Evolutionary conservation across 2,113 vertebrate species (phyloP), one percentile per base, ranked within the genome.

Genomic region (Notarius quadriscutis): DNA sequence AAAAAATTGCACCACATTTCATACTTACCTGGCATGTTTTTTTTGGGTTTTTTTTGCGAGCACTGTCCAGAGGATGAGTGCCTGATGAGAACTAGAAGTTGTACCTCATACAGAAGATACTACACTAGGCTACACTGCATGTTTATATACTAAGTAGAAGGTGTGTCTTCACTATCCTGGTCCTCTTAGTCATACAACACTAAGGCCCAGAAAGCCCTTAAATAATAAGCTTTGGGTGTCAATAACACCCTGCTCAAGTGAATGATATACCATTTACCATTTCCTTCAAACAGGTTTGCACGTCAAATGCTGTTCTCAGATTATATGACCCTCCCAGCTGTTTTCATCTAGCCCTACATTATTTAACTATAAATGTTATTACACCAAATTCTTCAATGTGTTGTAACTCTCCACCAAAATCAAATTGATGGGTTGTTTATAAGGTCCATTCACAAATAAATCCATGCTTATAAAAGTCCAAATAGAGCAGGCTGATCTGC

Each of bases 121-220:
- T 50, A 72, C 30, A 71, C 60, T 27, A 63, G 50, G 58, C 17
- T 63, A 41, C 20, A 2, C 55, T 71, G 60, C 25, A 57, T 48
- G 83, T n/a, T 88, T 90, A 88, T 90, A 90, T 90, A 90, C 60
- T 12, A 50, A 22, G 41, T 77, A 30, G 48, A 87, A 90, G 89
- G 89, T 82, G 89, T 90, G 89, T 85, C 79, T 78, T 84, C 11
- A 60, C 77, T 34, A 12, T 81, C 67, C 20, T 27, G 41, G 10
- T 77, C 20, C 55, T 48, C 57, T 34, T 55, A 82, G 51, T 89
- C 86, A 83, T 87, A 20, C 15, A 18, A 17, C 51, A 4, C 72
- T 78, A 85, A 78, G 53, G 48, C 41, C 50, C 71, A 86, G 53
- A 67, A 75, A 86, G 25, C 62, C 62, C 20, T 72, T 85, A 88